Conservation (phyloP, 2,113 vertebrate genomes). For the Astur gentilis region DNA sequence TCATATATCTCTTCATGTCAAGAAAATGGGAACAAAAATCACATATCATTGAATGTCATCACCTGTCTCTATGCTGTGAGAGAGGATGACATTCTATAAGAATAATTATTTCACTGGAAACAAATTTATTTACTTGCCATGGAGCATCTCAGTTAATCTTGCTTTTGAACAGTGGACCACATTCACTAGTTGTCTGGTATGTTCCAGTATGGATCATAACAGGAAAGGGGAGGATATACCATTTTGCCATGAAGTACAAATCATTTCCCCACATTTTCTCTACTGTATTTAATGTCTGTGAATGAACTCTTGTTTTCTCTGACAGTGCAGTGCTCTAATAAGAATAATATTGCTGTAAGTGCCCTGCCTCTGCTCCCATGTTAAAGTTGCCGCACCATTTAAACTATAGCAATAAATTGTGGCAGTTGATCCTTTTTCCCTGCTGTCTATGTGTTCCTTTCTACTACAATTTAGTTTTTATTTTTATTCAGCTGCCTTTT, state of each 20-base stretch:
- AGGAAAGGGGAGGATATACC: slow-evolving; percentile 41
- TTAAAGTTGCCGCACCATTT: slow-evolving; percentile 23
- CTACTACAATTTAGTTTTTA: slow-evolving; percentile 27
- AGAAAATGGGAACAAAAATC: slow-evolving; percentile 61
- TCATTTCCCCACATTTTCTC: slow-evolving; percentile 23
- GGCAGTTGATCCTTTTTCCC: neutral
- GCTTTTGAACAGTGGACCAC: neutral
- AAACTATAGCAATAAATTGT: slow-evolving; percentile 41
- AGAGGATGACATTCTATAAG: slow-evolving; percentile 57
- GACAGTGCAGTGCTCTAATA: slow-evolving; percentile 32
- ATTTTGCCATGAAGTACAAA: slow-evolving; percentile 45
- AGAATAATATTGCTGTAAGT: slow-evolving; percentile 31
- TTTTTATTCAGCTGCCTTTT: slow-evolving; percentile 37
- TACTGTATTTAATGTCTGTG: slow-evolving; percentile 15
- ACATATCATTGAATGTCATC: slow-evolving; percentile 65
- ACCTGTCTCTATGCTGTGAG: slow-evolving; percentile 56
- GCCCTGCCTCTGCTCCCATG: neutral
- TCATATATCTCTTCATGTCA: slow-evolving; percentile 55
- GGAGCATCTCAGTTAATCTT: slow-evolving; percentile 52
- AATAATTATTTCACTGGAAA: slow-evolving; percentile 68
- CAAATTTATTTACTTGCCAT: slow-evolving; percentile 66
- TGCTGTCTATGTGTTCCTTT: slow-evolving; percentile 12
- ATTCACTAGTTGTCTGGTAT: slow-evolving; percentile 37
- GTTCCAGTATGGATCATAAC: slow-evolving; percentile 23
- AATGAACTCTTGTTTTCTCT: slow-evolving; percentile 47